phyloP scores from a whole-genome alignment of 2,888 invertebrate species.

The Ephialtes manifestator region DNA sequence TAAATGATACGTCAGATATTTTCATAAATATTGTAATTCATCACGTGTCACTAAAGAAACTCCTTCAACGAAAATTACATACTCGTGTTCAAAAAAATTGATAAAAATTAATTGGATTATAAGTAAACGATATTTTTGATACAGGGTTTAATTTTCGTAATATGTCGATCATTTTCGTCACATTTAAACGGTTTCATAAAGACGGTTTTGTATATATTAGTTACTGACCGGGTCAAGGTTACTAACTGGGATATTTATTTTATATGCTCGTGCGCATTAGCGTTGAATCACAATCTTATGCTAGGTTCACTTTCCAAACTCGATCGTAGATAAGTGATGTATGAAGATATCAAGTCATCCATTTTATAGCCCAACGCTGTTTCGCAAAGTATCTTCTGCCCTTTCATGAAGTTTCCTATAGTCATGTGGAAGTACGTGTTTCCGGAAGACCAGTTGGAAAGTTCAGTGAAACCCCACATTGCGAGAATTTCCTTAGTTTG shows the following conservation, averaged over 20 bases:
- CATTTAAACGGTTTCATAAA: too few relatives aligned
- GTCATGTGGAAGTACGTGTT: slow-evolving; percentile 98
- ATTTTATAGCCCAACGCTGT: slow-evolving; percentile 98
- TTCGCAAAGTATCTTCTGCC: slow-evolving; percentile 95
- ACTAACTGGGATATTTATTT: slow-evolving; percentile 15
- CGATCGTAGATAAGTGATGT: slow-evolving; percentile 89
- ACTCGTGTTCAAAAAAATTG: neutral
- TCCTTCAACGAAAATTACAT: too few relatives aligned
- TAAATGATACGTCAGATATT: too few relatives aligned
- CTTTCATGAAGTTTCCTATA: slow-evolving; percentile 97
- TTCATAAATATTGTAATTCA: too few relatives aligned
- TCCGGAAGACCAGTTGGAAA: slow-evolving; percentile 98
- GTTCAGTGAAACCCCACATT: slow-evolving; percentile 94
- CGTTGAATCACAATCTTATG: slow-evolving; percentile 2
- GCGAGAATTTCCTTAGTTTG: slow-evolving; percentile 94
- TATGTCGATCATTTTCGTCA: too few relatives aligned
- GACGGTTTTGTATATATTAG: neutral
- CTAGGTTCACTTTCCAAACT: slow-evolving; percentile 45
- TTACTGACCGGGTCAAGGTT: neutral
- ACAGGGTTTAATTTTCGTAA: too few relatives aligned
- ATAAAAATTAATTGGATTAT: too few relatives aligned
- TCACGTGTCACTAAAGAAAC: too few relatives aligned
- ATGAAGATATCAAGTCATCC: slow-evolving; percentile 98
- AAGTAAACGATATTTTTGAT: too few relatives aligned
- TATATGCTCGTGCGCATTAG: neutral